phyloP scores from a whole-genome alignment of 2,113 vertebrate genomes.

The Agapornis roseicollis region DNA sequence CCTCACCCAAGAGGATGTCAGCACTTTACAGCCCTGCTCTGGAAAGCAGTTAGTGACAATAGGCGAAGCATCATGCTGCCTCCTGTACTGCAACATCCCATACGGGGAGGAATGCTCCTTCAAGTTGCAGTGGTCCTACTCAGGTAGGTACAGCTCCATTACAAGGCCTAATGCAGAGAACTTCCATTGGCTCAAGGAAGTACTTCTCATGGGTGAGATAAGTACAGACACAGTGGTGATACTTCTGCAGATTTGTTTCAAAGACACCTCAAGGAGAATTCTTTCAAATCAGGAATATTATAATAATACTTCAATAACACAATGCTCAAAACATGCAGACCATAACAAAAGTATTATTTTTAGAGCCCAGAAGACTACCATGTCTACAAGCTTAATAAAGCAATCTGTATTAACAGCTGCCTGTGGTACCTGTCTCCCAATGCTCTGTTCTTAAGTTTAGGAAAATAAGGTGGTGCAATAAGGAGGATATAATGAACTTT shows the following conservation, averaged over 20 bases:
- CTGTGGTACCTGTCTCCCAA: neutral
- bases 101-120: neutral
- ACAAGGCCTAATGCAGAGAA: neutral
- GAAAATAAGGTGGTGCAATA: neutral
- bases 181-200: neutral
- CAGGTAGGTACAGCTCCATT: neutral
- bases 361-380: neutral
- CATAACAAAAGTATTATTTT: neutral
- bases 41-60: neutral
- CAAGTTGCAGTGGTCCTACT: neutral
- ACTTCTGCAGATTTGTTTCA: neutral
- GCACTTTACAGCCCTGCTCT: neutral
- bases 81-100: neutral
- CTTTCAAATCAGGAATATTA: neutral
- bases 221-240: neutral
- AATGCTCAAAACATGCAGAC: rapidly evolving
- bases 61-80: neutral
- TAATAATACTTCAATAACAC: neutral
- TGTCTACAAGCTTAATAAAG: neutral
- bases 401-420: neutral
- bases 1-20: neutral
- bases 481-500: neutral
- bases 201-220: neutral
- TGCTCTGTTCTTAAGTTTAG: neutral
- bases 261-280: neutral